A percentile compares a stretch with the other conserved stretches of the same genome.
phyloP scores from a whole-genome alignment of 2,888 invertebrate genomes.

The Lycophotia porphyrea region DNA sequence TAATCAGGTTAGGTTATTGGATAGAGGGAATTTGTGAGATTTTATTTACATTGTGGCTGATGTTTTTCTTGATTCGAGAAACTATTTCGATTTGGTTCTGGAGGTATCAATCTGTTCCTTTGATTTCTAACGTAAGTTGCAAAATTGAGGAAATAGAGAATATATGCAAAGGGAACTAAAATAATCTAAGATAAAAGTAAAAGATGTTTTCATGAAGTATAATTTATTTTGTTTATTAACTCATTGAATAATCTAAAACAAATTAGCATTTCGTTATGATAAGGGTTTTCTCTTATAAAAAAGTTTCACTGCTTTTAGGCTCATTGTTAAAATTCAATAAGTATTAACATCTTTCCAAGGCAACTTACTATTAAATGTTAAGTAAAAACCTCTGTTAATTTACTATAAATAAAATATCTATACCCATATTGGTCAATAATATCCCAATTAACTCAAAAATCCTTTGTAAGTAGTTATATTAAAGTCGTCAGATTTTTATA shows the following conservation, averaged over 20 bases:
- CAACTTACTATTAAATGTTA: background rate
- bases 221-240: background rate
- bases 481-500: conserved; percentile 33
- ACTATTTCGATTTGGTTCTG: too few relatives aligned
- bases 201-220: background rate
- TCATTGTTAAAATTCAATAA: background rate
- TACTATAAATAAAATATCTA: background rate
- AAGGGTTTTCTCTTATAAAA: conserved; percentile 1
- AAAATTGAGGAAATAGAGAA: background rate
- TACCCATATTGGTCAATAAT: conserved; percentile 47
- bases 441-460: conserved; percentile 43
- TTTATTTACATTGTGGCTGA: background rate
- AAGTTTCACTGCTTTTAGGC: background rate
- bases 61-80: background rate
- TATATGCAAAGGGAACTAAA: too few relatives aligned
- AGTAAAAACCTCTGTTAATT: background rate
- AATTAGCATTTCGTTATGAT: background rate
- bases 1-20: conserved; percentile 29
- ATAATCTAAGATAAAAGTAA: background rate
- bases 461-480: conserved; percentile 1
- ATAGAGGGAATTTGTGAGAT: conserved; percentile 5
- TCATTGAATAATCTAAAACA: conserved; percentile 8
- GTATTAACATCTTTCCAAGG: conserved; percentile 6
- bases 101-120: too few relatives aligned
- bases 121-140: background rate